A percentile compares a stretch with the other conserved stretches of the same genome.
These are phyloP conservation scores for Seira musarum DNA, from an alignment of 2,888 invertebrate species.

Conservation along the genomic window DNA sequence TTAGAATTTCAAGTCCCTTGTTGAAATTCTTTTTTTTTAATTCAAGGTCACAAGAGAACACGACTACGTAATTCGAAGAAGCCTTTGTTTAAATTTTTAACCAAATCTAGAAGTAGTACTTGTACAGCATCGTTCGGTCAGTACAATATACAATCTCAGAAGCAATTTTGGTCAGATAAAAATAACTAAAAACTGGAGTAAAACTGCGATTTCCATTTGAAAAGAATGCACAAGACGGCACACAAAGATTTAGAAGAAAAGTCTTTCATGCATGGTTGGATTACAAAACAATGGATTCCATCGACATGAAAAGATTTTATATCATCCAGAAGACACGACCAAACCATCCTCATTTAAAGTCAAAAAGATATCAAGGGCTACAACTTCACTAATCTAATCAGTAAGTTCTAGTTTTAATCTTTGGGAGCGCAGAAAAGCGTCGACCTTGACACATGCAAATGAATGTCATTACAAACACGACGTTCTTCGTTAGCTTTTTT, in stretches of 20 bases:
- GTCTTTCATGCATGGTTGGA: neutral
- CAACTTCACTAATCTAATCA: conserved; percentile 3
- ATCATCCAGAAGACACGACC: neutral
- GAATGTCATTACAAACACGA: conserved; percentile 4
- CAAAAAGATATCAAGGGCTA: neutral
- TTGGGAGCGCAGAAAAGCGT: neutral
- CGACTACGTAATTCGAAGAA: too few species aligned
- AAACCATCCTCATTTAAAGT: neutral
- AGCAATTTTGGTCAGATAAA: neutral
- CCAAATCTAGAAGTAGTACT: neutral
- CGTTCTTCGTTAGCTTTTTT: neutral
- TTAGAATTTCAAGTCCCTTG: neutral
- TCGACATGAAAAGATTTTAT: neutral
- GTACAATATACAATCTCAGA: neutral
- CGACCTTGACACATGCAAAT: conserved; percentile 42
- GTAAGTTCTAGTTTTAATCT: neutral
- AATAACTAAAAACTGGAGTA: too few species aligned
- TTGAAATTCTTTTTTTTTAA: neutral
- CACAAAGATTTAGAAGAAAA: neutral
- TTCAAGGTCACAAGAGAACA: neutral
- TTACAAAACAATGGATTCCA: neutral
- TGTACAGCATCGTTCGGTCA: neutral
- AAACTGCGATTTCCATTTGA: neutral
- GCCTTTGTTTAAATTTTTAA: neutral
- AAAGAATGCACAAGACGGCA: neutral